A percentile compares a stretch with the other conserved stretches of the same genome.
These are phyloP conservation scores for Enteromius unitaeniatus DNA, from an alignment of 2,797 vertebrate genomes.

Conservation along the genomic window DNA sequence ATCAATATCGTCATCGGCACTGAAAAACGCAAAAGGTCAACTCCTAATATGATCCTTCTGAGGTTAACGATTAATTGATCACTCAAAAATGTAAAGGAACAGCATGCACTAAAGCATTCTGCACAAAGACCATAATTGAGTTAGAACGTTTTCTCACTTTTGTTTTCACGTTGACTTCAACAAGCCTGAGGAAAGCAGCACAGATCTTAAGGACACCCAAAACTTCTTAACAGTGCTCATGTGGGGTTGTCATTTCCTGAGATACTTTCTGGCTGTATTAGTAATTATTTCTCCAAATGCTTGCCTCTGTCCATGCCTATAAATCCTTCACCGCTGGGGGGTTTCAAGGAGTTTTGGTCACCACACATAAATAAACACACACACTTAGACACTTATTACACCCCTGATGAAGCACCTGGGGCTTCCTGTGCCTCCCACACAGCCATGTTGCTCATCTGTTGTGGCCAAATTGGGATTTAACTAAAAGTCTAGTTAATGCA, in stretches of 20 bases:
- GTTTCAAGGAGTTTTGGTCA: neutral
- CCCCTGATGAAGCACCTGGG: slow-evolving; percentile 23
- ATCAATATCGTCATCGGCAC: too few relatives aligned
- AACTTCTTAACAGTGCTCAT: neutral
- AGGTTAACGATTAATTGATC: too few relatives aligned
- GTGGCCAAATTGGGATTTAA: slow-evolving; percentile 17
- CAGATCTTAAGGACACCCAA: neutral
- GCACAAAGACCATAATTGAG: neutral
- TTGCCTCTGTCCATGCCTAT: slow-evolving; percentile 40
- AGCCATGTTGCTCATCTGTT: neutral
- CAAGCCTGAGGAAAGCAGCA: neutral
- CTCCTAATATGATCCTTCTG: too few relatives aligned
- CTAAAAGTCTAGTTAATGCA: neutral
- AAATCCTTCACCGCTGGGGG: slow-evolving; percentile 35
- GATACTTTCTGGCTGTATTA: slow-evolving; percentile 24
- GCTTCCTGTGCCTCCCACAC: slow-evolving; percentile 33
- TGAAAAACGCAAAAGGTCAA: too few relatives aligned
- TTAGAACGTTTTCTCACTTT: neutral
- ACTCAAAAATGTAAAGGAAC: slow-evolving; percentile 49
- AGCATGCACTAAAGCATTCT: slow-evolving; percentile 62
- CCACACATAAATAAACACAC: neutral
- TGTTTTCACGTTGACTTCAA: neutral
- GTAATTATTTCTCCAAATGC: slow-evolving; percentile 71
- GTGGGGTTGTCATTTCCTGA: slow-evolving; percentile 54
- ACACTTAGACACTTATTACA: neutral